Conservation (phyloP, 2,797 vertebrate genomes). For the Ceryle rudis region DNA sequence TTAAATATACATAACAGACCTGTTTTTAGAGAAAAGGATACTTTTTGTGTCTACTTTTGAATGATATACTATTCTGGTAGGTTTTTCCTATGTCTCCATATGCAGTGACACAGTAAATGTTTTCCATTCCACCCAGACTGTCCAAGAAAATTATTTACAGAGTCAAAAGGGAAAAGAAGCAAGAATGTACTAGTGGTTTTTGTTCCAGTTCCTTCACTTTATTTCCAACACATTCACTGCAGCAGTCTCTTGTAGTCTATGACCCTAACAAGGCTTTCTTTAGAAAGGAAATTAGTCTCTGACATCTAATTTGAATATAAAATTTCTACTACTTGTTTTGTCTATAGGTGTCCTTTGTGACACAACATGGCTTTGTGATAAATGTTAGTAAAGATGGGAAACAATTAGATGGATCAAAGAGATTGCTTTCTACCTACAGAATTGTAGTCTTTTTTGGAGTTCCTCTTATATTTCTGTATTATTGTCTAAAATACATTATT, state of each 20-base stretch:
- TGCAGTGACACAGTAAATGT: neutral
- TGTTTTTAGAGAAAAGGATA: neutral
- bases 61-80: neutral
- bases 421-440: neutral
- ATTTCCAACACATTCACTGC: neutral
- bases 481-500: neutral
- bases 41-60: neutral
- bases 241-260: neutral
- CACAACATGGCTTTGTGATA: neutral
- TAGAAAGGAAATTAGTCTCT: neutral
- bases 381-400: neutral
- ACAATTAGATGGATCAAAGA: neutral
- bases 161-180: neutral
- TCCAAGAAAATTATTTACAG: neutral
- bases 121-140: neutral
- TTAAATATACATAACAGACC: neutral
- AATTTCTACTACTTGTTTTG: neutral
- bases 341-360: neutral
- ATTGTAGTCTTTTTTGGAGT: too few relatives aligned
- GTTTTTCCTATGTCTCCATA: neutral
- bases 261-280: neutral
- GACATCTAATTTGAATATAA: neutral
- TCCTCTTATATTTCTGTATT: too few relatives aligned
- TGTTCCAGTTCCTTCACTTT: neutral
- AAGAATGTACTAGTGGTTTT: neutral